These are phyloP conservation scores for Apostichopus parvimensis DNA, from an alignment of 35 echinoderm and acorn worm genomes.

Conservation along the genomic window DNA sequence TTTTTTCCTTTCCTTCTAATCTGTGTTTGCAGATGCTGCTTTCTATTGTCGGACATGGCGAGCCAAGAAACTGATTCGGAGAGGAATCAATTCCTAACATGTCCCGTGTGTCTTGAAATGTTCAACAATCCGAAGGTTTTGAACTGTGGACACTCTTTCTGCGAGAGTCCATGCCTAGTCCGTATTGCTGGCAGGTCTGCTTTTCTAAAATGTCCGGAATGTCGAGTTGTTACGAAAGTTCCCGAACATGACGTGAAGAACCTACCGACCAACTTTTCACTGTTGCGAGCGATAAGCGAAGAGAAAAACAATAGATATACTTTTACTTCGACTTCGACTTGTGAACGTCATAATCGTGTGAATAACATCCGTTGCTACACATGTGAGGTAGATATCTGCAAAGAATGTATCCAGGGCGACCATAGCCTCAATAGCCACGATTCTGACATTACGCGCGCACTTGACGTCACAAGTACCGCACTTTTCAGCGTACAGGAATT, in stretches of 20 bases:
- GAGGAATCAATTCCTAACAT: neutral
- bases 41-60: neutral
- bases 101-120: constrained; percentile 20
- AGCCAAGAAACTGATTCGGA: neutral
- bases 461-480: neutral
- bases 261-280: constrained; percentile 18
- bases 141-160: constrained; percentile 35
- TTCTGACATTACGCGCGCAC: neutral
- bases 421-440: neutral
- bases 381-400: constrained; percentile 14
- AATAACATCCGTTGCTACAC: neutral
- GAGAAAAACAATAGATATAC: neutral
- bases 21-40: neutral
- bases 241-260: neutral
- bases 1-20: neutral
- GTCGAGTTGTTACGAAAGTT: constrained; percentile 2
- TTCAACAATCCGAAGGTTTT: constrained; percentile 43
- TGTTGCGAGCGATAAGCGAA: constrained; percentile 12
- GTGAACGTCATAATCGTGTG: neutral
- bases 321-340: neutral
- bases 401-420: neutral
- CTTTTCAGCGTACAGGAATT: neutral
- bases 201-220: constrained; percentile 14
- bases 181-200: neutral
- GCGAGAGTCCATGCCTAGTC: constrained; percentile 3